A percentile compares a stretch with the other conserved stretches of the same genome.
phyloP scores from a whole-genome alignment of 2,113 vertebrate genomes.

The Sturnira hondurensis region DNA sequence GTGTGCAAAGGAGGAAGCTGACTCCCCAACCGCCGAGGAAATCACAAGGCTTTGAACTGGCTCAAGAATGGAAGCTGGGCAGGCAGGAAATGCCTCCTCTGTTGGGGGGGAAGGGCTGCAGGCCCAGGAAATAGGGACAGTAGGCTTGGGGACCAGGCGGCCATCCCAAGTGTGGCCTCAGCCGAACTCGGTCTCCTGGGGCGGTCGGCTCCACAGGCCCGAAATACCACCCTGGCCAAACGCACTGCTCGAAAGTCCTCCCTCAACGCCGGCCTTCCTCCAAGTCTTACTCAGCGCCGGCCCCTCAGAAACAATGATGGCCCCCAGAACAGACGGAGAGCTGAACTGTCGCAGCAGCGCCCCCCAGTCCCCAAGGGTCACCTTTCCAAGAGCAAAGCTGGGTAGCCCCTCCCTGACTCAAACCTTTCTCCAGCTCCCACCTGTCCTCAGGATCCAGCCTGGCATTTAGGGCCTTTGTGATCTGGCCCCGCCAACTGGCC shows the following conservation, averaged over 20 bases:
- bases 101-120: not conserved
- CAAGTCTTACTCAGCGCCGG: not conserved
- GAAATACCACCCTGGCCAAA: not conserved
- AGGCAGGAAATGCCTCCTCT: not conserved
- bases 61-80: not conserved
- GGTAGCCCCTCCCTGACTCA: not conserved
- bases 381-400: not conserved
- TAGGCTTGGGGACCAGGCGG: not conserved
- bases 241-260: not conserved
- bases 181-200: not conserved
- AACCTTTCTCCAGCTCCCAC: not conserved
- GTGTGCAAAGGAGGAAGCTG: slow-evolving; percentile 47
- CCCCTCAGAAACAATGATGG: not conserved
- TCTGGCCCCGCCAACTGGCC: not conserved
- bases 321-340: too few species aligned
- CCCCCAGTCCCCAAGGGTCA: not conserved
- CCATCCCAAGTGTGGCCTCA: not conserved
- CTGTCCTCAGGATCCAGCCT: not conserved
- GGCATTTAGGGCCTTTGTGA: not conserved
- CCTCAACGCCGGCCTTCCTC: not conserved
- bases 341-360: not conserved
- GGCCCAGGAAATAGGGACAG: not conserved
- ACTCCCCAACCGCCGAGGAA: not conserved
- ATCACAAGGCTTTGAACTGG: not conserved
- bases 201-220: not conserved